Evolutionary conservation across 1,140 invertebrate species (phyloP).

Genomic region (Drosophila jambulina): DNA sequence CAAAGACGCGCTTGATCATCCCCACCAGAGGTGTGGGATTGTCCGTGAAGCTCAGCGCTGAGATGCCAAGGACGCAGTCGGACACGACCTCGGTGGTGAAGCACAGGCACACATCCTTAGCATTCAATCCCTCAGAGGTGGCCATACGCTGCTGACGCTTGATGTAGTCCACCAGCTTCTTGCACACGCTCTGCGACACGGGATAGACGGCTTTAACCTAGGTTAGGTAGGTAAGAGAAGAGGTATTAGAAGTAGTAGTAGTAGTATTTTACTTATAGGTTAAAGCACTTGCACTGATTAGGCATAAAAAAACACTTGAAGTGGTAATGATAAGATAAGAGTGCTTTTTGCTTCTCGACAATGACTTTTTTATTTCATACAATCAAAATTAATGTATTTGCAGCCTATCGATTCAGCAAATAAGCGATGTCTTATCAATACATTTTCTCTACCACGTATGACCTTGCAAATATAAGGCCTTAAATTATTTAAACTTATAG

Average conservation of each 20-base stretch:
- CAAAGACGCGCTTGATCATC: slow-evolving; percentile 52
- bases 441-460: not conserved
- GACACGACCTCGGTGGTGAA: slow-evolving; percentile 86
- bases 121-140: slow-evolving; percentile 35
- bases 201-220: slow-evolving; percentile 67
- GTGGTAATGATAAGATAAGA: not conserved
- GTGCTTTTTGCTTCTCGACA: not conserved
- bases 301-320: too few relatives aligned
- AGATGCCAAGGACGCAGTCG: slow-evolving; percentile 85
- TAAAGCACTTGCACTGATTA: not conserved
- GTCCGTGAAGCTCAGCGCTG: slow-evolving; percentile 73
- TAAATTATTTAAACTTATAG: not conserved
- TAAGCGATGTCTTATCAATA: not conserved
- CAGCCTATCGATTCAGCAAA: not conserved
- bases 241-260: too few relatives aligned
- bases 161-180: slow-evolving; percentile 50
- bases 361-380: not conserved
- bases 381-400: not conserved
- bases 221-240: not conserved
- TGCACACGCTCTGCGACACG: slow-evolving; percentile 49
- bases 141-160: slow-evolving; percentile 50
- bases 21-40: slow-evolving; percentile 50
- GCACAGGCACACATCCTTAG: slow-evolving; percentile 62
- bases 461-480: not conserved
- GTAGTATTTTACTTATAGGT: not conserved